Evolutionary conservation across 2,113 vertebrate genomes (phyloP), one percentile per base, ranked within the genome.

Genomic region (Solea senegalensis): DNA sequence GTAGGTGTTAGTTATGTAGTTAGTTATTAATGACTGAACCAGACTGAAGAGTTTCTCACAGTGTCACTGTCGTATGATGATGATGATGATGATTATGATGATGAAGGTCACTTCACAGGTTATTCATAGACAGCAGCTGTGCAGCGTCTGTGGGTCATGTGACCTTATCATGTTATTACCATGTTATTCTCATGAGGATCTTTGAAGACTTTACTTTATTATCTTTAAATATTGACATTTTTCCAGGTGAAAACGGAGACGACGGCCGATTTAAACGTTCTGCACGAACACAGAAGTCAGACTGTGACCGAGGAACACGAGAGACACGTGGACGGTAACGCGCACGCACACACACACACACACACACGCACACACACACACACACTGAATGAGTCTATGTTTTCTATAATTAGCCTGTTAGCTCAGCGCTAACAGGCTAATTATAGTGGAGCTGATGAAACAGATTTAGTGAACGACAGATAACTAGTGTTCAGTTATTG

Each of bases 181-280:
- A 21, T 34, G 34, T 34, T 34, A 34, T 34, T 34, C 21, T 21
- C 21, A 1, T 21, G 21, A 21, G 21, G 21, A 21, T 21, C 21
- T 21, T 21, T 21, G 21, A 21, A 21, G 21, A 21, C 21, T 21
- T 21, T 21, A 21, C 21, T 21, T 21, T 21, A 21, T 21, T 21
- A 21, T 21, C 21, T 21, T 21, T 21, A 21, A 21, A 21, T n/a
- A n/a, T n/a, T n/a, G n/a, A n/a, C 21, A 21, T 21, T 27, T 39
- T 4, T 41, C 9, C 86, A 97, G 96, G 94, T 95, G 73, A 94
- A 92, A 79, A 91, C 91, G 0, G 91, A 92, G 68, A 93, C 85
- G 5, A 80, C 92, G 21, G 77, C 85, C 0, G 93, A 95, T 46
- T 85, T 94, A 49, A 89, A 69, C 69, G 73, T 92, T n/a, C 76